Conservation (phyloP, 2,888 invertebrate genomes). For the Tanytarsus gracilentus region DNA sequence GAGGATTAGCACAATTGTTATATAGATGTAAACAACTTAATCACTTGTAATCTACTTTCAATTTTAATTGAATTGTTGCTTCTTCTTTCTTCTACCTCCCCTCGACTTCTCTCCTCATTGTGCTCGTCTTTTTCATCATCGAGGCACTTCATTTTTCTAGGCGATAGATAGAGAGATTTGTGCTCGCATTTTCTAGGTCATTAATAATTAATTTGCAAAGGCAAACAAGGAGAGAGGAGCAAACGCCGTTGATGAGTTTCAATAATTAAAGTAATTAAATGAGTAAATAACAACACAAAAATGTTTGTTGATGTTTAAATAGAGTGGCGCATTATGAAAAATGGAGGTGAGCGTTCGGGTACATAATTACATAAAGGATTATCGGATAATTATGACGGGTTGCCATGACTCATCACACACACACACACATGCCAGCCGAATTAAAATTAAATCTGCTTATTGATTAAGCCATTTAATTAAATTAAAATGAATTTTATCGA, state of each 20-base stretch:
- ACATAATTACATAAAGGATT: constrained; percentile 25
- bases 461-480: constrained; percentile 7
- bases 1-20: constrained; percentile 25
- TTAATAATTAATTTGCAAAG: constrained; percentile 24
- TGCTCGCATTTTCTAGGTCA: constrained; percentile 15
- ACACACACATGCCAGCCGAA: too few relatives aligned
- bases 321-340: too few relatives aligned
- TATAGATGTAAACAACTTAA: constrained; percentile 28
- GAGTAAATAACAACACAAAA: constrained; percentile 26
- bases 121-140: not conserved
- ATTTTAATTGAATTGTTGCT: constrained; percentile 24
- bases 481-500: not conserved
- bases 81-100: not conserved
- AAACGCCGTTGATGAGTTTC: constrained; percentile 5
- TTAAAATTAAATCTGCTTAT: too few relatives aligned
- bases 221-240: constrained; percentile 14
- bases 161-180: not conserved
- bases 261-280: constrained; percentile 29
- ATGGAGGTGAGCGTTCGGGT: not conserved
- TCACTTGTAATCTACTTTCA: constrained; percentile 22
- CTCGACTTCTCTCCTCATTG: not conserved
- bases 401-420: too few relatives aligned
- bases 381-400: not conserved
- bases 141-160: not conserved
- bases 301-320: too few relatives aligned